Percentiles rank a stretch among this genome's conserved stretches.
These are phyloP conservation scores for Aeoliscus strigatus DNA, from an alignment of 2,797 vertebrate species.

Conservation along the genomic window DNA sequence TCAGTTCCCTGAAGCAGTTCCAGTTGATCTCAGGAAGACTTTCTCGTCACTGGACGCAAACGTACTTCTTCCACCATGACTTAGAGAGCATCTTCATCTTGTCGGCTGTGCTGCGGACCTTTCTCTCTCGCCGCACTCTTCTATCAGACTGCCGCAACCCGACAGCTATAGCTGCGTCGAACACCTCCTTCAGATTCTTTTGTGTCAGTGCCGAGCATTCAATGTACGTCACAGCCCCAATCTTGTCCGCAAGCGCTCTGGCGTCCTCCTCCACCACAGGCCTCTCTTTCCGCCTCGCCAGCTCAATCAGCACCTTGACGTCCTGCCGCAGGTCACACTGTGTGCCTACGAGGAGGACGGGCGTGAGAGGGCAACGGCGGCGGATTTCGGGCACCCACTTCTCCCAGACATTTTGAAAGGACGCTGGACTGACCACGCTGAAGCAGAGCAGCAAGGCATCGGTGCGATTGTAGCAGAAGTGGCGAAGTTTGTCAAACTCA, in stretches of 20 bases:
- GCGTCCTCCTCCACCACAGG: slow-evolving; percentile 78
- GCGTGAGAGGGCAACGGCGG: slow-evolving; percentile 78
- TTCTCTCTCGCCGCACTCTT: slow-evolving; percentile 69
- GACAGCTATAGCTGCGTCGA: slow-evolving; percentile 79
- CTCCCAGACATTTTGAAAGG: slow-evolving; percentile 84
- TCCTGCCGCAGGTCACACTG: slow-evolving; percentile 86
- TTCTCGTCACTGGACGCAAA: slow-evolving; percentile 71
- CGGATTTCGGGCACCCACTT: slow-evolving; percentile 84
- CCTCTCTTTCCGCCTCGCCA: slow-evolving; percentile 73
- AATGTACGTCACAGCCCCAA: slow-evolving; percentile 77
- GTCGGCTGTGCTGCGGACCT: slow-evolving; percentile 77
- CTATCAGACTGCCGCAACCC: slow-evolving; percentile 75
- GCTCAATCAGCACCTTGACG: slow-evolving; percentile 84
- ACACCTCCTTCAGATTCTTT: slow-evolving; percentile 87
- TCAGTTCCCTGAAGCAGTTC: slow-evolving; percentile 17
- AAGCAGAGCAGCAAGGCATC: slow-evolving; percentile 84
- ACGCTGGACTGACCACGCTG: slow-evolving; percentile 84
- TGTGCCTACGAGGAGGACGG: slow-evolving; percentile 82
- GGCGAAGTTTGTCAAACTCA: slow-evolving; percentile 83
- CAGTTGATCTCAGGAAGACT: slow-evolving; percentile 16
- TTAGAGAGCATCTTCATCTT: slow-evolving; percentile 85
- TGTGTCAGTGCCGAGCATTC: slow-evolving; percentile 86
- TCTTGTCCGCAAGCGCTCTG: slow-evolving; percentile 71
- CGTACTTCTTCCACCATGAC: slow-evolving; percentile 86
- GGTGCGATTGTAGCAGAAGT: slow-evolving; percentile 83